Conservation (phyloP, 2,113 vertebrate species). For the Pseudopodoces humilis region DNA sequence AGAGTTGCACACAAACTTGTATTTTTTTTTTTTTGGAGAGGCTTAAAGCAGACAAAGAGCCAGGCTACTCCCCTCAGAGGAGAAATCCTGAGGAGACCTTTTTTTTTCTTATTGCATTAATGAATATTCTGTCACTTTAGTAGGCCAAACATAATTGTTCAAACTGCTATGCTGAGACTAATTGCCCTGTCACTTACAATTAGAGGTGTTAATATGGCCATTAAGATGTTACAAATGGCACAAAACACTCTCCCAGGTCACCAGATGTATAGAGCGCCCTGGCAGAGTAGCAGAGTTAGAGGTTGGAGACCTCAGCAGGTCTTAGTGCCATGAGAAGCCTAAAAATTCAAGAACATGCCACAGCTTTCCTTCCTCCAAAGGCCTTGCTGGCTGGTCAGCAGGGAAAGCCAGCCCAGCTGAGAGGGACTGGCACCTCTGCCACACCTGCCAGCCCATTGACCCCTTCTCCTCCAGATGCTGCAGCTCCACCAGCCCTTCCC, state of each 20-base stretch:
- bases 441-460: neutral
- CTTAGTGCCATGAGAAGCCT: fast-evolving
- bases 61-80: neutral
- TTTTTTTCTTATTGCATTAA: neutral
- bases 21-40: neutral
- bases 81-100: neutral
- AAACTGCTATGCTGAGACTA: constrained; percentile 7
- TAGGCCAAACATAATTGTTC: constrained; percentile 12
- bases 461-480: neutral
- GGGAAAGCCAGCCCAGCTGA: fast-evolving
- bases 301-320: neutral
- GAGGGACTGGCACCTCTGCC: neutral
- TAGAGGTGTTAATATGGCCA: constrained; percentile 23
- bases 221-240: neutral
- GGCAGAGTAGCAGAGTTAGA: neutral
- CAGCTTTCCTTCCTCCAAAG: neutral
- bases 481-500: neutral
- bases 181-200: constrained; percentile 35
- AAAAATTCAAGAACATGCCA: neutral
- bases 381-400: fast-evolving
- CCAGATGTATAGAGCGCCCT: neutral
- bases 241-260: neutral
- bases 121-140: constrained; percentile 42
- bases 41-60: neutral
- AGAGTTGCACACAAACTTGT: neutral